Evolutionary conservation across 2,888 invertebrate genomes (phyloP), one percentile per base, ranked within the genome.

Genomic region (Lissocephala sabroskyi): DNA sequence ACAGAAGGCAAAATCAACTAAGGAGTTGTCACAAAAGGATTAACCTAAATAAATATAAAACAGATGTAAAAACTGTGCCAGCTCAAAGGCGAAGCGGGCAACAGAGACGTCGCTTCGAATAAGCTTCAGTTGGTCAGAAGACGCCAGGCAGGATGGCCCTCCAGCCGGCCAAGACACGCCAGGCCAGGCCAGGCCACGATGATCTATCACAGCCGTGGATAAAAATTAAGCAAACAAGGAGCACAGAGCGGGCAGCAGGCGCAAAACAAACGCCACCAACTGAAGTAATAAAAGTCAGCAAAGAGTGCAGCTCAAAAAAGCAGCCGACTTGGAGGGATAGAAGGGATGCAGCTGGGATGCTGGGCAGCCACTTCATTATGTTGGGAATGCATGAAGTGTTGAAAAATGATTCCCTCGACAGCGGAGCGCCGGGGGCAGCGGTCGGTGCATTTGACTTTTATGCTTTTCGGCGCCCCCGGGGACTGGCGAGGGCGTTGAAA

Each of bases 371-470:
- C 78, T 73, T 73, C 78, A 73, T 78, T 66, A 75, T 71, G 78
- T 56, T 62, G 64, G 71, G 59, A 65, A 74, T 75, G 67, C 60
- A 78, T 67, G 65, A 73, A 71, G 62, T 66, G 78, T 62, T 78
- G 78, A 73, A 73, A 73, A 73, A 78, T 75, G 66, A 73, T 71
- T 78, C 67, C 75, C 75, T 57, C 54, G 39, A 55, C 42, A 28
- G 37, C 70, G 56, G 55, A 56, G 11, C 3, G 30, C 36, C 16
- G 19, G n/a, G 9, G 23, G 28, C 29, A 18, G 41, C 41, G 19
- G 35, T 52, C 56, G 77, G 64, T 74, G 71, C 71, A 68, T 77
- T 77, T 77, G 79, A 77, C 76, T 77, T 77, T 77, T 68, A 79
- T 77, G 64, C 62, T 60, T 52, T 45, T 52, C 49, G 53, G 42